Percentiles rank a stretch among this genome's conserved stretches.
phyloP scores from a whole-genome alignment of 2,888 invertebrate genomes.

The Caenorhabditis sp. region DNA sequence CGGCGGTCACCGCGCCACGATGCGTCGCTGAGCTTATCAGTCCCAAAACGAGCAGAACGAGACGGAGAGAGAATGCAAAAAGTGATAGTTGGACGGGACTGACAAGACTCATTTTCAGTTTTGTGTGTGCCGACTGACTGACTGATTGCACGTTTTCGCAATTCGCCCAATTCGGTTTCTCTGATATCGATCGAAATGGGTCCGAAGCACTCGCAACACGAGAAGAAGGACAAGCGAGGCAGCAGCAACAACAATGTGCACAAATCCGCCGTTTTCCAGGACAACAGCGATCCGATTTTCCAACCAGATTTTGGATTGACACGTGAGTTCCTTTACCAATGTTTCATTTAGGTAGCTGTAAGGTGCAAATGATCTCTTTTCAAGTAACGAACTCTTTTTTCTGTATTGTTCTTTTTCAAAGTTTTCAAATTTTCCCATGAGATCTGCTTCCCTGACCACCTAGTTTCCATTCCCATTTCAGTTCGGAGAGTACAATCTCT shows the following conservation, averaged over 20 bases:
- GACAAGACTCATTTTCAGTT: slow-evolving; percentile 43
- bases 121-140: slow-evolving; percentile 6
- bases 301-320: slow-evolving; percentile 12
- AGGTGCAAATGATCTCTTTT: no score
- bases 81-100: no score
- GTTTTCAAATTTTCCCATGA: no score
- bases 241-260: slow-evolving; percentile 39
- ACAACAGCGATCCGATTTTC: slow-evolving; percentile 26
- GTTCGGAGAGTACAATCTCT: no score
- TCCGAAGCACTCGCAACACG: slow-evolving; percentile 37
- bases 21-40: slow-evolving; percentile 30
- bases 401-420: no score
- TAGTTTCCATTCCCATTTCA: no score
- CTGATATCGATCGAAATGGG: slow-evolving; percentile 42
- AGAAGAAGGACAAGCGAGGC: slow-evolving; percentile 19
- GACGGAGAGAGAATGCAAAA: no score
- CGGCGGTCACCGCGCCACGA: slow-evolving; percentile 24
- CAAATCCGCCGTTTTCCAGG: slow-evolving; percentile 24
- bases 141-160: neutral
- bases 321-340: slow-evolving; percentile 40
- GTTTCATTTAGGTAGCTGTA: no score
- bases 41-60: no score
- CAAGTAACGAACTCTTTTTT: no score
- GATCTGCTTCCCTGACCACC: no score
- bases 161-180: no score